Conservation (phyloP, 2,797 vertebrate genomes). For the Pygocentrus nattereri region DNA sequence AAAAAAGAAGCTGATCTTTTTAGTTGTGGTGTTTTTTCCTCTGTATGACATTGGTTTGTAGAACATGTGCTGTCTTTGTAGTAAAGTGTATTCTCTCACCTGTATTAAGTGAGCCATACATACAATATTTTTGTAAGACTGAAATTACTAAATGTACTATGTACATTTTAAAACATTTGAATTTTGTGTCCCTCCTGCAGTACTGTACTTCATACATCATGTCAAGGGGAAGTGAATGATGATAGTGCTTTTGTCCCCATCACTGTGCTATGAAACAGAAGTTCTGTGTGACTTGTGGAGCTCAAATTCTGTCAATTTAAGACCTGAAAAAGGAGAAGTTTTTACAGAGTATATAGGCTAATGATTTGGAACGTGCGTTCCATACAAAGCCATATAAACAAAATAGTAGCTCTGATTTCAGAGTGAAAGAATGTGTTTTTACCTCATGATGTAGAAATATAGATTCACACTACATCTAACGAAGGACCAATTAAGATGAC, state of each 20-base stretch:
- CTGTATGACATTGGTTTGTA: slow-evolving; percentile 72
- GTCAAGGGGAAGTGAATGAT: slow-evolving; percentile 33
- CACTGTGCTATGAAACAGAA: slow-evolving; percentile 57
- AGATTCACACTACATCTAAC: slow-evolving; percentile 71
- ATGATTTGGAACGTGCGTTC: slow-evolving; percentile 64
- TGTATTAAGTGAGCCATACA: slow-evolving; percentile 59
- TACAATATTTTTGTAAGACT: slow-evolving; percentile 84
- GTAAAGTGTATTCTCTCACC: slow-evolving; percentile 51
- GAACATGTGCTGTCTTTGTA: slow-evolving; percentile 54
- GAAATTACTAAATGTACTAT: slow-evolving; percentile 69
- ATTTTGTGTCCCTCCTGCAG: slow-evolving; percentile 55
- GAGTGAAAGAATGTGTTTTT: slow-evolving; percentile 78
- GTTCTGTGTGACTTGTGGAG: slow-evolving; percentile 35
- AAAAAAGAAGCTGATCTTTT: slow-evolving; percentile 60
- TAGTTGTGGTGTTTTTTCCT: slow-evolving; percentile 81
- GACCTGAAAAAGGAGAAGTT: slow-evolving; percentile 27
- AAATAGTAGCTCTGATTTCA: slow-evolving; percentile 74
- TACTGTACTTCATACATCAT: slow-evolving; percentile 56
- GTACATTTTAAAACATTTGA: slow-evolving; percentile 68
- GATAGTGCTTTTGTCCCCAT: slow-evolving; percentile 29
- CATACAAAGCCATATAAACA: slow-evolving; percentile 78
- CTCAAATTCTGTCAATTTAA: slow-evolving; percentile 37
- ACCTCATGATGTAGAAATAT: slow-evolving; percentile 76
- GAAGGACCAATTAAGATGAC: slow-evolving; percentile 74
- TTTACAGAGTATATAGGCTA: slow-evolving; percentile 68